These are phyloP conservation scores for Gavia stellata DNA, from an alignment of 2,113 vertebrate genomes.

Conservation along the genomic window DNA sequence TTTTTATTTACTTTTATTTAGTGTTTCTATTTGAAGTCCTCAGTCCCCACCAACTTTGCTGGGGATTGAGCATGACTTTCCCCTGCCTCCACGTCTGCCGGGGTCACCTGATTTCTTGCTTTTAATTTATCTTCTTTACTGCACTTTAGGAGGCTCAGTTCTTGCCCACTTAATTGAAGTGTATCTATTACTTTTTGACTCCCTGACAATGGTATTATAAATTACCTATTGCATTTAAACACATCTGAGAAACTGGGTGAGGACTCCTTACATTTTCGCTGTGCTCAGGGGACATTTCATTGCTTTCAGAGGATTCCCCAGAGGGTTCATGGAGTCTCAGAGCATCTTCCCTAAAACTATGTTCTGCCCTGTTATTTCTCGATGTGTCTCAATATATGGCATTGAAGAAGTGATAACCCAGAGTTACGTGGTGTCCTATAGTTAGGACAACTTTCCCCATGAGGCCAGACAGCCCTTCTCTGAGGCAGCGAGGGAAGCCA, in stretches of 20 bases:
- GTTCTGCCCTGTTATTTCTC: neutral
- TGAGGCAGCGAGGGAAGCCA: neutral
- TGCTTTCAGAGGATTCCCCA: neutral
- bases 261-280: accelerated
- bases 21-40: neutral
- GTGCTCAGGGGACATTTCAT: neutral
- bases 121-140: neutral
- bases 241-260: neutral
- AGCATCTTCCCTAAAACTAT: neutral
- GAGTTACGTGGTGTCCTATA: neutral
- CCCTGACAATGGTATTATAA: neutral
- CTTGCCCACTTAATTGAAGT: neutral
- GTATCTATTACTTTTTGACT: neutral
- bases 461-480: neutral
- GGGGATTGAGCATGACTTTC: neutral
- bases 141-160: neutral
- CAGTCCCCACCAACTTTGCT: neutral
- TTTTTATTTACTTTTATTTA: neutral
- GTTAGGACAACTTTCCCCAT: neutral
- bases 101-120: neutral
- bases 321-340: neutral
- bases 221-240: neutral
- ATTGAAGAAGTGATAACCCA: neutral
- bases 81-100: neutral
- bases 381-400: accelerated